Evolutionary conservation across 2,888 invertebrate species (phyloP).

Genomic region (Epirrhoe tristata): DNA sequence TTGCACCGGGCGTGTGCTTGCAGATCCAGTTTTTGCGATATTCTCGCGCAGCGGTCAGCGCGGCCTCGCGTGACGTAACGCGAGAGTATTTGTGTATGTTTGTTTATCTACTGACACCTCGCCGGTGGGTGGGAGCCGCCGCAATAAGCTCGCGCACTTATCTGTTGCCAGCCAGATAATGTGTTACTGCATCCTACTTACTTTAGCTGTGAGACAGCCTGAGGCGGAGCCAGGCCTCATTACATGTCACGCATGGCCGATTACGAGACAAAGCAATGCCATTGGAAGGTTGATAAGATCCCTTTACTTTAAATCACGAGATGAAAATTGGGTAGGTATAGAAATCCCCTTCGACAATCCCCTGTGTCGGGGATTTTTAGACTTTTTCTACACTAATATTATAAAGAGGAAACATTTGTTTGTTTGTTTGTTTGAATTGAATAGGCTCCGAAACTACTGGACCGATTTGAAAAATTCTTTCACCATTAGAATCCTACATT

Average conservation of each 20-base stretch:
- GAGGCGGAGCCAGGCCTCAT: conserved; percentile 5
- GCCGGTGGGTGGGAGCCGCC: conserved; percentile 7
- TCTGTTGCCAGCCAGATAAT: conserved; percentile 12
- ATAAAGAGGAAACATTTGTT: too few species aligned
- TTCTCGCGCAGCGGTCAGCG: conserved; percentile 1
- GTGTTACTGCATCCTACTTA: neutral
- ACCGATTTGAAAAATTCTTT: too few species aligned
- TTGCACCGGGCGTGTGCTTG: conserved; percentile 2
- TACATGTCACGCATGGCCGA: conserved; percentile 10
- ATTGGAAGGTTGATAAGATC: neutral
- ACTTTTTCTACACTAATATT: too few species aligned
- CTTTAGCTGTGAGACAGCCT: neutral
- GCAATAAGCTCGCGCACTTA: conserved; percentile 4
- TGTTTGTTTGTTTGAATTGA: too few species aligned
- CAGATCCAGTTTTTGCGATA: conserved; percentile 18
- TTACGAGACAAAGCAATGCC: conserved; percentile 3
- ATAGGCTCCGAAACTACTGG: too few species aligned
- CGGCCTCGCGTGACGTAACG: neutral
- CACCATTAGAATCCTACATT: too few species aligned
- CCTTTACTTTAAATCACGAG: neutral
- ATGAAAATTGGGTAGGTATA: too few species aligned
- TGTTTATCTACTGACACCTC: conserved; percentile 13
- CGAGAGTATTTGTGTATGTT: conserved; percentile 6
- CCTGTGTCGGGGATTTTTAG: too few species aligned
- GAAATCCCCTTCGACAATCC: too few species aligned